A percentile compares a stretch with the other conserved stretches of the same genome.
Evolutionary conservation across 2,797 vertebrate genomes (phyloP).

Genomic region (Miichthys miiuy): DNA sequence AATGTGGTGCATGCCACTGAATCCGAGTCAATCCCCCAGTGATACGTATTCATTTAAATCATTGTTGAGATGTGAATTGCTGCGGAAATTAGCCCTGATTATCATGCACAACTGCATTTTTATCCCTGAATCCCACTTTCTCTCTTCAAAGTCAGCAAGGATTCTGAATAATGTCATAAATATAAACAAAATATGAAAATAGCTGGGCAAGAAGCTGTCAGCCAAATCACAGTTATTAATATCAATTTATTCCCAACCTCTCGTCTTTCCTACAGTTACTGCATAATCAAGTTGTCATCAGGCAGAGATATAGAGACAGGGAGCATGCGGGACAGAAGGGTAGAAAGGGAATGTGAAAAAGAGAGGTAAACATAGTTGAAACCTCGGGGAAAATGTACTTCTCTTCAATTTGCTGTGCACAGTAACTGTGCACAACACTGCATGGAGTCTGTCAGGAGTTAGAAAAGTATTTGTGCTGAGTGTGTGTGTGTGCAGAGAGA

Average conservation of each 20-base stretch:
- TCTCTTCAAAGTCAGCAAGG: constrained; percentile 50
- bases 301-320: constrained; percentile 64
- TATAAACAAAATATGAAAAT: constrained; percentile 77
- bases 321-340: constrained; percentile 41
- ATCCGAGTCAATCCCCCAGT: constrained; percentile 26
- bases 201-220: constrained; percentile 71
- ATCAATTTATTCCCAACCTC: constrained; percentile 81
- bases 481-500: not conserved
- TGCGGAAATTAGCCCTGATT: constrained; percentile 60
- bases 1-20: constrained; percentile 21
- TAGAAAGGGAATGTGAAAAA: constrained; percentile 34
- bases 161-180: constrained; percentile 70
- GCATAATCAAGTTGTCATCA: constrained; percentile 85
- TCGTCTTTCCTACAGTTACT: constrained; percentile 75
- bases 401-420: constrained; percentile 64
- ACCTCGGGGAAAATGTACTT: constrained; percentile 69
- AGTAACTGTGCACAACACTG: constrained; percentile 57
- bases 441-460: constrained; percentile 60
- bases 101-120: constrained; percentile 45
- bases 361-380: constrained; percentile 55
- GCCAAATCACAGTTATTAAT: constrained; percentile 83
- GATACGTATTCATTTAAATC: constrained; percentile 52
- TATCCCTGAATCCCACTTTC: constrained; percentile 42
- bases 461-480: constrained; percentile 32
- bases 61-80: constrained; percentile 52